phyloP scores from a whole-genome alignment of 1,140 invertebrate genomes.

The Cataglyphis hispanica region DNA sequence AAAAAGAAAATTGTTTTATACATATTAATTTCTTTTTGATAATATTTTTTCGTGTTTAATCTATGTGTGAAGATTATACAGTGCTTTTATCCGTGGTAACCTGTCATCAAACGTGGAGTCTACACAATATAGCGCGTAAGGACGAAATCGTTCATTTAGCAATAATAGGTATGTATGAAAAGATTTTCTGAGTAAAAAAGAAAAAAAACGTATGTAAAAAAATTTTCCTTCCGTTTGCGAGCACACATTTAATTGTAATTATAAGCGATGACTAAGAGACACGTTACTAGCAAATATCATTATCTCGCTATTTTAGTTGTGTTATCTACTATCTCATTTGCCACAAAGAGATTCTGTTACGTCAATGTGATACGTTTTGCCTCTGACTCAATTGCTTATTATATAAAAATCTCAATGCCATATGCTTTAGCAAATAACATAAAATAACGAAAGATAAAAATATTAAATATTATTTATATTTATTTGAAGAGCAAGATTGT shows the following conservation, averaged over 20 bases:
- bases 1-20: no score
- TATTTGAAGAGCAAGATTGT: slow-evolving; percentile 89
- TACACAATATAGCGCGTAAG: slow-evolving; percentile 87
- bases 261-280: slow-evolving; percentile 8
- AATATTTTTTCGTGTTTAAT: background rate
- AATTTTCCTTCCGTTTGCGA: background rate
- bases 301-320: slow-evolving; percentile 3
- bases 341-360: background rate
- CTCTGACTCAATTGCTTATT: background rate
- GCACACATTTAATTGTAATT: slow-evolving; percentile 9
- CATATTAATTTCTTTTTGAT: no score
- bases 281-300: slow-evolving; percentile 14
- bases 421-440: background rate
- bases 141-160: slow-evolving; percentile 90
- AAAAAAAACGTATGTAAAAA: background rate
- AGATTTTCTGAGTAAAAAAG: background rate
- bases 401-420: background rate
- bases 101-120: slow-evolving; percentile 90
- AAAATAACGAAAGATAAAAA: background rate
- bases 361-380: background rate
- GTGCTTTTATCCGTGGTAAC: slow-evolving; percentile 90
- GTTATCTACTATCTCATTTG: slow-evolving; percentile 20
- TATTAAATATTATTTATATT: slow-evolving; percentile 61
- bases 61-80: slow-evolving; percentile 88
- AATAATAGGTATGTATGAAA: slow-evolving; percentile 86